Conservation (phyloP, 1,140 invertebrate species). For the Drosophila subpulchrella region DNA sequence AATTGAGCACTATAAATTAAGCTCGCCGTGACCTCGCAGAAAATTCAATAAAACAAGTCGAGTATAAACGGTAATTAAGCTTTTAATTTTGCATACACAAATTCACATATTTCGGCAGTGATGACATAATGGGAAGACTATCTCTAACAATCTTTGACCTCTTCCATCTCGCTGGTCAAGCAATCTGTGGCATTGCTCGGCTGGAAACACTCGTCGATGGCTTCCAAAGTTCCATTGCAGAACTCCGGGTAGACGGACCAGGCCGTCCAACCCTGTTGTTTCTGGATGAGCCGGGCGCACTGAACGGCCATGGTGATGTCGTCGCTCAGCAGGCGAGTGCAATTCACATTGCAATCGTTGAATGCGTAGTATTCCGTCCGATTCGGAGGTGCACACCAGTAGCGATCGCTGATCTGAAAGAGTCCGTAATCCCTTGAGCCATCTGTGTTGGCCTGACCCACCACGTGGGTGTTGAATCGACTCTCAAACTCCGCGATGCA, state of each 20-base stretch:
- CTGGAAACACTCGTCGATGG: slow-evolving; percentile 65
- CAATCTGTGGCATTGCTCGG: slow-evolving; percentile 31
- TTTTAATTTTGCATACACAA: slow-evolving; percentile 47
- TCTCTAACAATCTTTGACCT: slow-evolving; percentile 38
- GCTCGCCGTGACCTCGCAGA: slow-evolving; percentile 29
- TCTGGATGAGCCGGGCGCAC: slow-evolving; percentile 67
- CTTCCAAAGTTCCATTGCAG: slow-evolving; percentile 78
- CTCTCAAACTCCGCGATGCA: slow-evolving; percentile 77
- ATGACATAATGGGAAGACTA: slow-evolving; percentile 41
- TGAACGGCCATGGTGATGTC: slow-evolving; percentile 73
- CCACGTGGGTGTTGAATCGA: slow-evolving; percentile 69
- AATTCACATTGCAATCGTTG: slow-evolving; percentile 79
- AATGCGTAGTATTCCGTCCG: slow-evolving; percentile 56
- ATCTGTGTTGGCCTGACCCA: slow-evolving; percentile 68
- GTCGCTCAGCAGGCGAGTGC: slow-evolving; percentile 63
- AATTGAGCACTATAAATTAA: slow-evolving; percentile 29
- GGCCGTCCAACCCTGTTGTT: slow-evolving; percentile 88
- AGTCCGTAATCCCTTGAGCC: slow-evolving; percentile 78
- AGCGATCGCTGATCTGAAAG: slow-evolving; percentile 84
- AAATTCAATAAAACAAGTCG: slow-evolving; percentile 32
- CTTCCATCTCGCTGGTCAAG: slow-evolving; percentile 5
- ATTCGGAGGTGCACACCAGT: slow-evolving; percentile 74
- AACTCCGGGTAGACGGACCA: slow-evolving; percentile 88
- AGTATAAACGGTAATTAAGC: slow-evolving; percentile 36
- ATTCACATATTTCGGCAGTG: slow-evolving; percentile 56